Percentiles rank a stretch among this genome's conserved stretches.
Evolutionary conservation across 2,797 vertebrate genomes (phyloP).

Genomic region (Scolopax bukidnonensis): DNA sequence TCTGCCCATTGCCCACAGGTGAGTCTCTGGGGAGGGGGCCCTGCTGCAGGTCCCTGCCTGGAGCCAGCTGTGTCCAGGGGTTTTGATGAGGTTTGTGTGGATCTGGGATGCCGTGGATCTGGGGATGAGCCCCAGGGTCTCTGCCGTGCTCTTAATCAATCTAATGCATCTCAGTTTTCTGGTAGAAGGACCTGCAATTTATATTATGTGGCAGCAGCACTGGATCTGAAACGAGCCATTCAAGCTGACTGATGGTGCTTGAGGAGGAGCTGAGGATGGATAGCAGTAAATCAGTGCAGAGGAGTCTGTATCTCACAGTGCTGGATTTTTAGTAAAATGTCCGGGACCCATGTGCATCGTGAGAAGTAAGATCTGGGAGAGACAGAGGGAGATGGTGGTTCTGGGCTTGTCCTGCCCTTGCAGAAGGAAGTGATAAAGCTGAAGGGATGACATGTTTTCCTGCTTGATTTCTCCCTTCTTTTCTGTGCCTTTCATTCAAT

Average conservation of each 20-base stretch:
- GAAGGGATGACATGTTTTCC: background rate
- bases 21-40: background rate
- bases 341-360: background rate
- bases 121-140: background rate
- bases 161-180: background rate
- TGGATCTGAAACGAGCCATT: background rate
- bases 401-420: background rate
- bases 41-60: background rate
- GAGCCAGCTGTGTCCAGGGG: fast-evolving
- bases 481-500: background rate
- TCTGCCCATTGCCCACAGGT: fast-evolving
- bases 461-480: background rate
- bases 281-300: background rate
- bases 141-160: fast-evolving
- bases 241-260: background rate
- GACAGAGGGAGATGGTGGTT: background rate
- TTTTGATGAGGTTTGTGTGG: background rate
- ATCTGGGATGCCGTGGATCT: background rate
- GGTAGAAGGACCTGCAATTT: background rate
- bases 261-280: background rate
- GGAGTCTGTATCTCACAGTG: background rate
- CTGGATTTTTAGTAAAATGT: background rate
- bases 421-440: background rate
- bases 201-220: background rate
- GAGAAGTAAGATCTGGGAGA: background rate